A percentile compares a stretch with the other conserved stretches of the same genome.
These are phyloP conservation scores for Agrilus mali DNA, from an alignment of 2,888 invertebrate species.

Conservation along the genomic window DNA sequence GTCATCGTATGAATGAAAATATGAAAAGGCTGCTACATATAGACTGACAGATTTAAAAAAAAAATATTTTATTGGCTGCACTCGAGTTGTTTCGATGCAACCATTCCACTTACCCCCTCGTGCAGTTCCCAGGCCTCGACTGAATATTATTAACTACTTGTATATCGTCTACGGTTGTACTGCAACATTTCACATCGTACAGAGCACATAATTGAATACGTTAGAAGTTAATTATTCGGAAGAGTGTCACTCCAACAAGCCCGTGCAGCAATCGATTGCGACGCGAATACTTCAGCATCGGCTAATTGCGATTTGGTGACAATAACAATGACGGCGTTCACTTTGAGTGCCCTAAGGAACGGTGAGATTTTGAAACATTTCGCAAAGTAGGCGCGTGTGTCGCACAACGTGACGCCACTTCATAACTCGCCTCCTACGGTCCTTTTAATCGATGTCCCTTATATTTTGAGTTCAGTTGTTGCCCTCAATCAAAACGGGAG, in stretches of 20 bases:
- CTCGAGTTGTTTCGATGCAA: no score
- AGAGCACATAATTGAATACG: constrained; percentile 11
- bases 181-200: no score
- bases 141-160: no score
- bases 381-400: constrained; percentile 11
- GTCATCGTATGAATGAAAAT: no score
- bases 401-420: constrained; percentile 2
- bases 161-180: no score
- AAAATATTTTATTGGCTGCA: no score
- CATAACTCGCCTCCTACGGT: background rate
- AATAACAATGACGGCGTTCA: constrained; percentile 16
- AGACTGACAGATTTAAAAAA: no score
- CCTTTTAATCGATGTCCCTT: background rate
- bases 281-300: constrained; percentile 20
- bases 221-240: constrained; percentile 27
- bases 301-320: constrained; percentile 28
- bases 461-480: no score
- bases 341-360: constrained; percentile 8
- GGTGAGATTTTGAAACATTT: constrained; percentile 12
- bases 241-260: constrained; percentile 31
- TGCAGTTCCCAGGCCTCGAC: no score
- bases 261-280: constrained; percentile 22
- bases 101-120: no score
- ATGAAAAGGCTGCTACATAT: no score
- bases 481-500: no score